A percentile compares a stretch with the other conserved stretches of the same genome.
Evolutionary conservation across 2,888 invertebrate species (phyloP).

Genomic region (Monoplex corrugatus): DNA sequence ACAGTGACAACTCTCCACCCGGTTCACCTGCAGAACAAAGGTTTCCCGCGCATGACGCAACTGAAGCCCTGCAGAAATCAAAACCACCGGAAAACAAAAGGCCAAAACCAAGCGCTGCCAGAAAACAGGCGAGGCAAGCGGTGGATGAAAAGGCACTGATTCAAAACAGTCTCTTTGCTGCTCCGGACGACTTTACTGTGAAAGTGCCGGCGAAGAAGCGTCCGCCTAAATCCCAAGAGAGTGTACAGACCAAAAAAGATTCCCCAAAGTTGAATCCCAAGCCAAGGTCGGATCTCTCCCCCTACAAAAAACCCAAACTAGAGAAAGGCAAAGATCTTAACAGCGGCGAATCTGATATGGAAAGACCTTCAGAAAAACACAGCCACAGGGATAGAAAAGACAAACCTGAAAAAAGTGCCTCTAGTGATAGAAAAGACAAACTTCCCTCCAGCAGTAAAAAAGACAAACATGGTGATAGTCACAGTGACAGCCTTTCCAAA

Average conservation of each 20-base stretch:
- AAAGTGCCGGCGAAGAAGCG: constrained; percentile 27
- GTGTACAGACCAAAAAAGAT: background rate
- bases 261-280: background rate
- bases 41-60: background rate
- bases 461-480: no score
- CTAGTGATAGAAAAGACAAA: background rate
- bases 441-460: background rate
- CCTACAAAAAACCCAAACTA: background rate
- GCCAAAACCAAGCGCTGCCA: background rate
- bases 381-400: background rate
- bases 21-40: background rate
- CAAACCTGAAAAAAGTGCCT: no score
- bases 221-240: no score
- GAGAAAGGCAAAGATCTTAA: constrained; percentile 9
- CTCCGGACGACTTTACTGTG: constrained; percentile 29
- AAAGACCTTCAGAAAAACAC: background rate
- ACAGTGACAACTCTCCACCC: no score
- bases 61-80: background rate
- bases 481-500: background rate
- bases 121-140: background rate
- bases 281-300: background rate
- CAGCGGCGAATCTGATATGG: background rate
- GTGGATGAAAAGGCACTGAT: constrained; percentile 17
- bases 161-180: constrained; percentile 27
- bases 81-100: background rate